Evolutionary conservation across 2,797 vertebrate genomes (phyloP).

Genomic region (Takifugu ocellatus): DNA sequence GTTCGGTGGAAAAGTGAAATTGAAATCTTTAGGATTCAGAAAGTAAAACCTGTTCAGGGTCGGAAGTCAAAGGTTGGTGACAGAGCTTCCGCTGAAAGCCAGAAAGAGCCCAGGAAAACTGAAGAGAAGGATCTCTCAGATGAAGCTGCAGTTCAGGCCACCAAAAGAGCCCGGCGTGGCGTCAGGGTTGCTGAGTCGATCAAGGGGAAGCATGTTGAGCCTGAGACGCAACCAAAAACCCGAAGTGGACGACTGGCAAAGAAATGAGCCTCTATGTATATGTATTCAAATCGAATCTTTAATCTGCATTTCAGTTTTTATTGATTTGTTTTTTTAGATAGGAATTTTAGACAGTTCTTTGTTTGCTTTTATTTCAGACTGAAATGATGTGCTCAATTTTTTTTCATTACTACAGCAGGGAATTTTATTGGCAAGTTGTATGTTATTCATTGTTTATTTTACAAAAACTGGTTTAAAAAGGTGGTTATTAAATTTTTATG

Average conservation of each 20-base stretch:
- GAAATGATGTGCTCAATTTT: constrained; percentile 37
- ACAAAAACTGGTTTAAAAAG: constrained; percentile 32
- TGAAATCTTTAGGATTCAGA: constrained; percentile 29
- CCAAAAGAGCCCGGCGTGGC: constrained; percentile 51
- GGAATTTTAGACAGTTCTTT: constrained; percentile 30
- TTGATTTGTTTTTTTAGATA: constrained; percentile 5
- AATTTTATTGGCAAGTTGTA: constrained; percentile 24
- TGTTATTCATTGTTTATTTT: constrained; percentile 13
- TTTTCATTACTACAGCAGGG: constrained; percentile 33
- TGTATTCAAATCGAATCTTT: constrained; percentile 9
- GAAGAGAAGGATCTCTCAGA: constrained; percentile 66
- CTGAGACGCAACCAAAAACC: constrained; percentile 40
- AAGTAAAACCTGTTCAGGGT: constrained; percentile 40
- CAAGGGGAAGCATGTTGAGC: constrained; percentile 2
- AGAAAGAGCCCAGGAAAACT: constrained; percentile 29
- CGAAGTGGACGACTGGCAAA: constrained; percentile 61
- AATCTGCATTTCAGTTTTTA: constrained; percentile 1
- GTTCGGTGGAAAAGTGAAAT: constrained; percentile 58
- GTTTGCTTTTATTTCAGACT: constrained; percentile 4
- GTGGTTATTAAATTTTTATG: constrained; percentile 45
- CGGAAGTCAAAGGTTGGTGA: constrained; percentile 40
- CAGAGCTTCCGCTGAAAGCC: constrained; percentile 9
- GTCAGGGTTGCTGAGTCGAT: constrained; percentile 26
- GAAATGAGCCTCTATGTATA: constrained; percentile 52
- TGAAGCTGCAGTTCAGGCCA: constrained; percentile 28